phyloP scores from a whole-genome alignment of 2,113 vertebrate species.

The Cololabis saira region DNA sequence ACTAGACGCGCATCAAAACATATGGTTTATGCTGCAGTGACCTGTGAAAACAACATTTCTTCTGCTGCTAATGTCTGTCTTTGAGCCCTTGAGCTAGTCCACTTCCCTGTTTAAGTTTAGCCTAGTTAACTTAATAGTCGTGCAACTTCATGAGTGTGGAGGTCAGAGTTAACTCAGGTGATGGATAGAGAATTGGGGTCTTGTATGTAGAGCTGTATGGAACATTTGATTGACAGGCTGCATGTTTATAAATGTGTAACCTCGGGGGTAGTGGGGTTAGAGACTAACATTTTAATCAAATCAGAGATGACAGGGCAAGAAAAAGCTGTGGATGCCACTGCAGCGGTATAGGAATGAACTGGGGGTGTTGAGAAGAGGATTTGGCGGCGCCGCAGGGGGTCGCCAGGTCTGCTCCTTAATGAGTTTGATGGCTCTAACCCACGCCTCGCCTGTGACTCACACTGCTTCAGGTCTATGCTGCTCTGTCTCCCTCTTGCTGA shows the following conservation, averaged over 20 bases:
- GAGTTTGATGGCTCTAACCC: slow-evolving; percentile 47
- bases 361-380: slow-evolving; percentile 19
- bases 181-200: background rate
- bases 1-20: slow-evolving; percentile 23
- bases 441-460: slow-evolving; percentile 62
- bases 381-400: slow-evolving; percentile 20
- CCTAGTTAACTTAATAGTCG: slow-evolving; percentile 28
- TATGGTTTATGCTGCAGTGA: slow-evolving; percentile 27
- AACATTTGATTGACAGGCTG: slow-evolving; percentile 49
- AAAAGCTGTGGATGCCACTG: slow-evolving; percentile 43
- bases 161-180: slow-evolving; percentile 13
- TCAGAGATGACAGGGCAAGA: slow-evolving; percentile 59
- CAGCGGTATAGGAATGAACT: slow-evolving; percentile 12
- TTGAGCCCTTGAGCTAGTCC: slow-evolving; percentile 21
- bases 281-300: slow-evolving; percentile 57
- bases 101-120: slow-evolving; percentile 9
- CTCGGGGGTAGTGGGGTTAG: background rate
- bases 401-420: slow-evolving; percentile 59
- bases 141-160: slow-evolving; percentile 9
- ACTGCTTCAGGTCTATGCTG: slow-evolving; percentile 32
- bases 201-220: background rate
- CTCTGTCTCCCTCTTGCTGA: background rate
- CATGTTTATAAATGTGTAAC: slow-evolving; percentile 25
- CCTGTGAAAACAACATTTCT: slow-evolving; percentile 45
- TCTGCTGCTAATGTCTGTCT: slow-evolving; percentile 39